Base-by-base conservation (phyloP, 2,888 invertebrate species). In the Alitta virens region DNA sequence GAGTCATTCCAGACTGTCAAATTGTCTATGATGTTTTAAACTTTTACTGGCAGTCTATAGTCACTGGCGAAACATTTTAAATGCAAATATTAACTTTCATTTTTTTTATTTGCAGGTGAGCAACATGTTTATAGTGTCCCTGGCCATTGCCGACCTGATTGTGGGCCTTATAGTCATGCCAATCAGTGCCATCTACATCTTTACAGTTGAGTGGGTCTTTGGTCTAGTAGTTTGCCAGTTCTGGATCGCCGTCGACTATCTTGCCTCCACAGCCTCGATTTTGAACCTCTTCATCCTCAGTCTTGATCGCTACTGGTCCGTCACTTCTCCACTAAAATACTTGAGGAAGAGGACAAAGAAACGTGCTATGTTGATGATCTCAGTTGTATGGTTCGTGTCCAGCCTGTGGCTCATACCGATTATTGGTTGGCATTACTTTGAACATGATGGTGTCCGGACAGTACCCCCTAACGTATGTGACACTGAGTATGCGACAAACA, bases 231-330 rank as follows among this genome's bases (percentile, higher is more conserved):
- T 86, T 40, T 87, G 86, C 69, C 84, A 86, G 71, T 78, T 86
- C 63, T 87, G 86, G 86, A 82, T 86, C 42, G 84, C 83, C 2
- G 83, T 84, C 18, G 86, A 86, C 74, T 86, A 87, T 74, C 86
- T 85, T 1, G 86, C 86, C 60, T 84, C 84, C 71, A 86, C 86
- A 0, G 86, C 86, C 9, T 85, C 85, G 57, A 86, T 86, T 63
- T 82, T 86, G 53, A 87, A 86, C 72, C 80, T 86, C 40, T 85
- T 86, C 70, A 80, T 81, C 50, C 74, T 81, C 43, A 79, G 78
- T 65, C 72, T 81, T 1, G 80, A 81, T 64, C 77, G 84, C 21
- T 85, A 85, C 72, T 85, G 85, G 85, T 84, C 84, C 26, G 84
- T 85, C 54, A 83, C 83, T 18, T 78, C 82, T 2, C 85, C 85